A percentile compares a stretch with the other conserved stretches of the same genome.
These are phyloP conservation scores for Morelia viridis DNA, from an alignment of 2,797 vertebrate species.

Conservation along the genomic window DNA sequence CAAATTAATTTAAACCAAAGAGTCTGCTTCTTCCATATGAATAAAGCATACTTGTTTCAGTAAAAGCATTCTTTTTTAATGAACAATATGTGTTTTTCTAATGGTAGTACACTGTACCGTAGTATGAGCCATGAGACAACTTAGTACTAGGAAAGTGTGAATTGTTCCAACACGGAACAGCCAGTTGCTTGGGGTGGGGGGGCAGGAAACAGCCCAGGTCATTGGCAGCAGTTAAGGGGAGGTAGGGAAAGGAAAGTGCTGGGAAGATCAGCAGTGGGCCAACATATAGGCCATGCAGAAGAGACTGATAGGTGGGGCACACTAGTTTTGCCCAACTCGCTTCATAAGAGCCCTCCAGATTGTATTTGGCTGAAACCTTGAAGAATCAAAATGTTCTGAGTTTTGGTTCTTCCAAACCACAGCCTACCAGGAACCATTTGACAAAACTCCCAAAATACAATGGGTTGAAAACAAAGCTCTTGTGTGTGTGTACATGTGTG, in stretches of 20 bases:
- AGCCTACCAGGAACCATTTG: neutral
- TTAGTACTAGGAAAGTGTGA: neutral
- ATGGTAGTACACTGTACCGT: slow-evolving; percentile 13
- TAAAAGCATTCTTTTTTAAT: neutral
- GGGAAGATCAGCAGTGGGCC: neutral
- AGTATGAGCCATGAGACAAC: neutral
- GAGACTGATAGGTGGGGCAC: neutral
- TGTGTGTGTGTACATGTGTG: neutral
- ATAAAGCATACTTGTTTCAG: neutral
- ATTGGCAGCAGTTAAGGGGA: neutral
- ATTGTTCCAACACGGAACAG: neutral
- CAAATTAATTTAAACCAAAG: neutral
- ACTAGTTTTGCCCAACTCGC: neutral
- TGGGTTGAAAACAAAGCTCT: neutral
- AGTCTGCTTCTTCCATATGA: neutral
- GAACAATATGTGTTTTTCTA: neutral
- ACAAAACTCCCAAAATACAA: neutral
- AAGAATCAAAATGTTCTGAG: neutral
- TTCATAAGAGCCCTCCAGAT: neutral
- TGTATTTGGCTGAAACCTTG: neutral
- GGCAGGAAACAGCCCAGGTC: neutral
- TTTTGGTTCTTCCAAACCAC: neutral
- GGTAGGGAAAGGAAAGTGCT: neutral
- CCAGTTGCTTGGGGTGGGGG: neutral
- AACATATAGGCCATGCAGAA: neutral